These are phyloP conservation scores for Coregonus sp. DNA, from an alignment of 2,797 vertebrate genomes.

Conservation along the genomic window DNA sequence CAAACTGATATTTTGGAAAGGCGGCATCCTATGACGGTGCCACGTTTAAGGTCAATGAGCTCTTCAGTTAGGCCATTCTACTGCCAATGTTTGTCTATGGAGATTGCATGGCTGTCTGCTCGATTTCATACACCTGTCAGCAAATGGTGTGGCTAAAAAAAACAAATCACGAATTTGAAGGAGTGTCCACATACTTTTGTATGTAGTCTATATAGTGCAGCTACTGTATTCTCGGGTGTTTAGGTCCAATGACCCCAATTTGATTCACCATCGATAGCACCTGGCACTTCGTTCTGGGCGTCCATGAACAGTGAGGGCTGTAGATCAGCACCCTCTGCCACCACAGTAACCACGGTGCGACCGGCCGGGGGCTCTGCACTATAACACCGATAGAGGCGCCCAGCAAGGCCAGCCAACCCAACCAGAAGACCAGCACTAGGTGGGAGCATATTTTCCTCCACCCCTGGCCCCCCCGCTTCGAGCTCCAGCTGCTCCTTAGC, in stretches of 20 bases:
- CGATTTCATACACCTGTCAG: no score
- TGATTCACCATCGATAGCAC: slow-evolving; percentile 61
- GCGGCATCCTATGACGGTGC: no score
- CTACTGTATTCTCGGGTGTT: not conserved
- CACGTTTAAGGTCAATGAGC: no score
- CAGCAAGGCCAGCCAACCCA: slow-evolving; percentile 67
- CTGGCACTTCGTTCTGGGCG: slow-evolving; percentile 23
- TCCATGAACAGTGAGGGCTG: slow-evolving; percentile 46
- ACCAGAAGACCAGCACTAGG: slow-evolving; percentile 70
- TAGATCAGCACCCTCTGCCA: slow-evolving; percentile 77
- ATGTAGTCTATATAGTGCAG: not conserved
- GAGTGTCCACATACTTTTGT: no score
- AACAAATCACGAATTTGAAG: no score
- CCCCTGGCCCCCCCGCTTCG: slow-evolving; percentile 49
- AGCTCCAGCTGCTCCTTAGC: slow-evolving; percentile 66
- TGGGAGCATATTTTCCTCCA: slow-evolving; percentile 71
- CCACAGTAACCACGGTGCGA: slow-evolving; percentile 59
- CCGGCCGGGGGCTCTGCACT: slow-evolving; percentile 55
- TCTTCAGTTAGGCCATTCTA: no score
- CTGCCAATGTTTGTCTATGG: no score
- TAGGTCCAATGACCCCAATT: not conserved
- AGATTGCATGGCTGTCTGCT: no score
- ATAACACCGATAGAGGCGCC: slow-evolving; percentile 61
- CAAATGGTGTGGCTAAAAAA: no score
- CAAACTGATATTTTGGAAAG: no score